Conservation (phyloP, 2,888 invertebrate genomes). For the Julus scandinavius region DNA sequence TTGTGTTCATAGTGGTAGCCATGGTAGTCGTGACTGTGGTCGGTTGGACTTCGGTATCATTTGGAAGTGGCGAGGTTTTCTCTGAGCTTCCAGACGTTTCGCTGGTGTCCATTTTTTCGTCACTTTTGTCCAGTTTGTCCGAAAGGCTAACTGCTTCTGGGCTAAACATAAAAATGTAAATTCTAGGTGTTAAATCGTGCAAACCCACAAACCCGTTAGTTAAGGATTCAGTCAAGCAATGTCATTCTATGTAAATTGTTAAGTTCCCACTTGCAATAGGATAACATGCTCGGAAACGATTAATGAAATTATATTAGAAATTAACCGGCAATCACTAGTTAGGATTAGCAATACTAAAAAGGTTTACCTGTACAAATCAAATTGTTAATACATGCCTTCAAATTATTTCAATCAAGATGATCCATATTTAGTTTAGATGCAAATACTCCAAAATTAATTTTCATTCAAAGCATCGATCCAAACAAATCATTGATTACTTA, state of each 20-base stretch:
- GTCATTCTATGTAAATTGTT: background rate
- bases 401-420: too few species aligned
- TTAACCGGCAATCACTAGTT: background rate
- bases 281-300: background rate
- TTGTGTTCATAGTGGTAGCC: conserved; percentile 9
- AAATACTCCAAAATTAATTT: background rate
- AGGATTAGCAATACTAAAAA: background rate
- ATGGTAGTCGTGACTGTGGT: conserved; percentile 42
- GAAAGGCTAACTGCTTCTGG: conserved; percentile 55
- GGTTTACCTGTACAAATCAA: background rate
- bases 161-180: conserved; percentile 40
- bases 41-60: conserved; percentile 49
- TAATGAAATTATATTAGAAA: background rate
- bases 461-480: background rate
- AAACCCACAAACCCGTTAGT: background rate
- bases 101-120: conserved; percentile 58
- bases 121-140: conserved; percentile 57
- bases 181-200: background rate
- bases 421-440: background rate
- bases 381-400: background rate
- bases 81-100: conserved; percentile 56
- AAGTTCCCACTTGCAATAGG: background rate
- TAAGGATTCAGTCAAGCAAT: background rate
- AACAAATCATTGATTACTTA: too few species aligned
- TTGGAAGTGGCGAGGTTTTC: conserved; percentile 54